Base-by-base conservation (phyloP, 2,888 invertebrate genomes). In the Odiellus spinosus region DNA sequence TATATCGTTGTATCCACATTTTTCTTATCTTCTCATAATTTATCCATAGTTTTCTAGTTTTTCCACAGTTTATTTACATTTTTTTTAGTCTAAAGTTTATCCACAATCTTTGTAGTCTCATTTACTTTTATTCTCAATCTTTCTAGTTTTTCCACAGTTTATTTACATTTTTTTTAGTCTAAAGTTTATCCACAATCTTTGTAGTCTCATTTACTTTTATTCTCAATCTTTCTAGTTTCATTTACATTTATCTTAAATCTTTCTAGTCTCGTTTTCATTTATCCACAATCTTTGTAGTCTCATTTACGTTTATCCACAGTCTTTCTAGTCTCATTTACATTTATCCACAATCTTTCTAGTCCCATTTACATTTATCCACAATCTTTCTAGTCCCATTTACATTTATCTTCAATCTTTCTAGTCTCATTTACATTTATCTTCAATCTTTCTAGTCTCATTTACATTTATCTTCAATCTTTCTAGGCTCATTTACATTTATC, bases 191-290 rank as follows among this genome's bases (percentile, higher is more conserved):
- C 3, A 2, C 14, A 3, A 12, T 14, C n/a, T 35, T 12, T 35
- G 35, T 35, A 35, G 35, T 4, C 35, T 35, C 12, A 14, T 35
- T 35, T 4, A 33, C 34, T 10, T 33, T 33, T n/a, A n/a, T n/a
- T 34, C 14, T 35, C 12, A n/a, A 35, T 2, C 14, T 12, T 35
- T n/a, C n/a, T n/a, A 35, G 35, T 35, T 35, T 2, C 14, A n/a
- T 14, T n/a, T 4, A 3, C 12, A 35, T 2, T 35, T 35, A 2
- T 2, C 14, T 35, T n/a, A 35, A 35, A 3, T 3, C 17, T n/a
- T 6, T 35, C 18, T 14, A 6, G 42, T 45, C 38, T 36, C 26
- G 53, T n/a, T n/a, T n/a, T n/a, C 54, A 54, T 54, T 35, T 35
- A 2, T 34, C 14, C 3, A 2, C 14, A 3, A 12, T 14, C n/a